Base-by-base conservation (phyloP, 1,140 invertebrate species). In the Atopsyche davidsoni region DNA sequence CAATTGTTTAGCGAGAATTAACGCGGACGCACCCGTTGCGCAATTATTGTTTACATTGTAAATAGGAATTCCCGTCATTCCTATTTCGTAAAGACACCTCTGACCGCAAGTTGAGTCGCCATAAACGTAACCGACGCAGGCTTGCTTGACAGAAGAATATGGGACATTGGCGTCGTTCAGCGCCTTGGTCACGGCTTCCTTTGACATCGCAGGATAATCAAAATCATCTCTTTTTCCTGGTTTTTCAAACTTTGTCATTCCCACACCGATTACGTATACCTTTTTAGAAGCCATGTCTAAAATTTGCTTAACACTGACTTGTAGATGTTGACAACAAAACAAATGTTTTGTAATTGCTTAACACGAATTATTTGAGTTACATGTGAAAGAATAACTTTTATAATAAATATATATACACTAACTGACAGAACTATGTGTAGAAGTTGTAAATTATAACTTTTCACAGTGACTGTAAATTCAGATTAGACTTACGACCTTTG, bases 31-130 rank as follows among this genome's bases (percentile, higher is more conserved):
- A 9, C 96, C 96, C 14, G 93, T 98, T 0, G 96, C 87, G 65
- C 96, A 99, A 64, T 97, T 97, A 64, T 99, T 99, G 70, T 98
- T 98, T 0, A 98, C 95, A 77, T 99, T 99, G 72, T 89, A 95
- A 51, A 99, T 86, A 7, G 96, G 96, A 59, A 98, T 96, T 16
- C 95, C 96, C 34, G 85, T 97, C 78, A 98, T 83, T 28, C 96
- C 96, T 28, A 98, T 72, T 67, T 93, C 85, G 69, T 99, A 99
- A 1, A 99, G 60, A 0, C 91, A 88, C 58, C 95, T 76, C 74
- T 99, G 96, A 2, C 96, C 96, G 73, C 86, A 88, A 10, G 94
- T 94, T 2, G 96, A 97, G 65, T 98, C 96, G 4, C 93, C 96
- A 67, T 92, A 96, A 10, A 97, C 92, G 71, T 96, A 99, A 11